phyloP scores from a whole-genome alignment of 2,797 vertebrate species.

The Sebastes kiyomatsui region DNA sequence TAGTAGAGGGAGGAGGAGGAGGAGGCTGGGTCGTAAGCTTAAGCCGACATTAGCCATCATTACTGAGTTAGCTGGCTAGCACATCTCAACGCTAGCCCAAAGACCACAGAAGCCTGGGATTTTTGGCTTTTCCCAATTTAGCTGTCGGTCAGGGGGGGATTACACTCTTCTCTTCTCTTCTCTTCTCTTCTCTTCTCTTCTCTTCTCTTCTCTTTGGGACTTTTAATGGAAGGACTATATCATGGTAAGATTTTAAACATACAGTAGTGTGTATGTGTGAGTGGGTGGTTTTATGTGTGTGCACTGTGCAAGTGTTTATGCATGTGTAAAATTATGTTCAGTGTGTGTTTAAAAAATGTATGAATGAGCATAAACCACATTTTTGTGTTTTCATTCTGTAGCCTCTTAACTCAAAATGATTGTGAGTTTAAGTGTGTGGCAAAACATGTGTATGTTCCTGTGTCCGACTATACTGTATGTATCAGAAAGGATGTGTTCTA shows the following conservation, averaged over 20 bases:
- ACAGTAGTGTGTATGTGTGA: not conserved
- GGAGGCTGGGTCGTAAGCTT: conserved; percentile 51
- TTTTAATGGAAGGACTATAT: conserved; percentile 78
- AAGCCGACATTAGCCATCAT: conserved; percentile 61
- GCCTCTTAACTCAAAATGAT: not conserved
- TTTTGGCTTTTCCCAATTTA: conserved; percentile 52
- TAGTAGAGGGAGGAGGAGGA: conserved; percentile 51
- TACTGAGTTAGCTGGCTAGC: conserved; percentile 53
- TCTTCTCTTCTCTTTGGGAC: not conserved
- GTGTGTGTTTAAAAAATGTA: not conserved
- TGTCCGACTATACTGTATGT: not conserved
- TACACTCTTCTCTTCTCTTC: not conserved
- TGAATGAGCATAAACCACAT: not conserved
- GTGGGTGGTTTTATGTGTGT: not conserved
- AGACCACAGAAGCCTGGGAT: conserved; percentile 49
- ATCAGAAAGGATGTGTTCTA: not conserved
- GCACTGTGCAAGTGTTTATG: not conserved
- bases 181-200: conserved; percentile 7
- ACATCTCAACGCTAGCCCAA: conserved; percentile 21
- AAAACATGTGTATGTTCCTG: not conserved
- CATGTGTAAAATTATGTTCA: not conserved
- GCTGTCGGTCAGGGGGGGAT: conserved; percentile 30
- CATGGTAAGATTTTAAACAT: conserved; percentile 68
- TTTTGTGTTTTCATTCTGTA: not conserved
- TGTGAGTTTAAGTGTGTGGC: not conserved